Percentiles rank a stretch among this genome's conserved stretches.
Evolutionary conservation across 2,113 vertebrate species (phyloP).

Genomic region (Bombycilla garrulus): DNA sequence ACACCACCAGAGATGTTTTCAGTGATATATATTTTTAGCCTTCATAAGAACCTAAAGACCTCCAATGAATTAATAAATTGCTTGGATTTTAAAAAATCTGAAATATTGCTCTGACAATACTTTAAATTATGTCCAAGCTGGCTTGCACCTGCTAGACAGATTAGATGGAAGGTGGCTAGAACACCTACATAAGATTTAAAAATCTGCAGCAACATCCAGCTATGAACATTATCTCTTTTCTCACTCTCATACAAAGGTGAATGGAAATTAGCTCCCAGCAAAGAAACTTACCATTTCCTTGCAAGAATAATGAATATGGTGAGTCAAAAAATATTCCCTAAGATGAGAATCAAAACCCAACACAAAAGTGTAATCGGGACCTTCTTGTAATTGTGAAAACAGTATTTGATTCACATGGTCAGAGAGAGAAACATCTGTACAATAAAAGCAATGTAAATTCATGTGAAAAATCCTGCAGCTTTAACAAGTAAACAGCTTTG

Average conservation of each 20-base stretch:
- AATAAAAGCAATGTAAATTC: not conserved
- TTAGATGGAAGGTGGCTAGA: no score
- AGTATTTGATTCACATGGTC: not conserved
- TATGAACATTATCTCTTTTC: not conserved
- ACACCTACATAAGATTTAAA: not conserved
- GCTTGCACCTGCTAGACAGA: not conserved
- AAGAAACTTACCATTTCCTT: not conserved
- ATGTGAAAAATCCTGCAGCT: not conserved
- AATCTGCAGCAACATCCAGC: not conserved
- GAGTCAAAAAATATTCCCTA: not conserved
- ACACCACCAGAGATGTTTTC: not conserved
- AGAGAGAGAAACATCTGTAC: not conserved
- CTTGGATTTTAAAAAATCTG: not conserved
- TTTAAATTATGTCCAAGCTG: not conserved
- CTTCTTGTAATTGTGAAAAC: not conserved
- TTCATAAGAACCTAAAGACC: not conserved
- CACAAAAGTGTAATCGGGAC: not conserved
- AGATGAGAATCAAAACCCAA: not conserved
- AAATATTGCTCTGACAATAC: not conserved
- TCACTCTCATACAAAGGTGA: not conserved
- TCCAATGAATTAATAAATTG: not conserved
- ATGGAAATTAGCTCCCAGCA: not conserved
- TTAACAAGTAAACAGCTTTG: not conserved
- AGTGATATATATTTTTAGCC: not conserved
- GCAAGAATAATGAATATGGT: not conserved